phyloP scores from a whole-genome alignment of 2,113 vertebrate genomes.

The Calyptommatus sinebrachiatus region DNA sequence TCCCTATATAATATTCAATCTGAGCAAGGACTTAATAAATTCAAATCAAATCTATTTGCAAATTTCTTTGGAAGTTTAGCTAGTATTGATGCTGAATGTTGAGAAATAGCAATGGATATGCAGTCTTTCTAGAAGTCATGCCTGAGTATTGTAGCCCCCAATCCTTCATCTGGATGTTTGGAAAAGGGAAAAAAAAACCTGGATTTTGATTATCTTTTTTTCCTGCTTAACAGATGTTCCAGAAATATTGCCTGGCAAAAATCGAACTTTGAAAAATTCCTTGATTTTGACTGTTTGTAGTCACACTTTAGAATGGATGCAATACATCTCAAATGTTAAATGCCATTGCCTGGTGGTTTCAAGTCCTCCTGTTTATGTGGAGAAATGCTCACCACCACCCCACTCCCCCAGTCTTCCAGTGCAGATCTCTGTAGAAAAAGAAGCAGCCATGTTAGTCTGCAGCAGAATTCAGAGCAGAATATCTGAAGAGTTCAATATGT shows the following conservation, averaged over 20 bases:
- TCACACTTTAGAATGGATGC: background rate
- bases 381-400: no score
- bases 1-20: background rate
- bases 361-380: no score
- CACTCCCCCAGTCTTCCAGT: no score
- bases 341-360: no score
- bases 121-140: background rate
- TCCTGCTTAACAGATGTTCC: background rate
- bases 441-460: no score
- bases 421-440: no score
- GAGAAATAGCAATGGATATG: background rate
- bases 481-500: no score
- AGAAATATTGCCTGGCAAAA: background rate
- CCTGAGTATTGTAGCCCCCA: background rate
- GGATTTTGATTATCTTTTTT: background rate
- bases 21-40: no score
- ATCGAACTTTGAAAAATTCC: background rate
- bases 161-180: no score
- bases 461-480: no score
- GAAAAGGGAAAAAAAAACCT: no score
- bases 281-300: background rate
- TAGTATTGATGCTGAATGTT: background rate
- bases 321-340: no score
- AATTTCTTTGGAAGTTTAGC: background rate
- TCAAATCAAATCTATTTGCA: background rate